These are phyloP conservation scores for Dasyornis broadbenti DNA, from an alignment of 2,113 vertebrate genomes.

Conservation along the genomic window DNA sequence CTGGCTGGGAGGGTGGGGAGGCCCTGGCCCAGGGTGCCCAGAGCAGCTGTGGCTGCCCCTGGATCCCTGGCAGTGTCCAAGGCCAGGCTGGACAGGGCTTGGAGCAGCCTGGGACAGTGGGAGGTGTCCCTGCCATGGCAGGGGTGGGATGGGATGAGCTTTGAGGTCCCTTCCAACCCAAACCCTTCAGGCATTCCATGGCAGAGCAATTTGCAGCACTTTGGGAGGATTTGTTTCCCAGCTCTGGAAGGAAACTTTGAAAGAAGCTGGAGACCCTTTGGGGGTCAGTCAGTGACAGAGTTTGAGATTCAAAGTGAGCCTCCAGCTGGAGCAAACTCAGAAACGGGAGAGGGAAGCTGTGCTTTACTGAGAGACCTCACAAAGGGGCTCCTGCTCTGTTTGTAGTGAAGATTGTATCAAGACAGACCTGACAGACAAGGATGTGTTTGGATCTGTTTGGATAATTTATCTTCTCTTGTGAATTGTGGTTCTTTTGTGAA, in stretches of 20 bases:
- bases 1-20: accelerated
- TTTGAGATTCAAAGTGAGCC: neutral
- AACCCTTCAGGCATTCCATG: neutral
- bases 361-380: neutral
- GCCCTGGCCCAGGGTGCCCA: neutral
- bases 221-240: neutral
- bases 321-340: neutral
- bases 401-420: neutral
- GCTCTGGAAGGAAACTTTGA: neutral
- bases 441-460: neutral
- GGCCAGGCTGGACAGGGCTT: accelerated
- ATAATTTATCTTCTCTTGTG: neutral
- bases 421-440: neutral
- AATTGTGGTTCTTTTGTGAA: neutral
- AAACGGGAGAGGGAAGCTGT: neutral
- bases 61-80: neutral
- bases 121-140: neutral
- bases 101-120: neutral
- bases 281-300: neutral
- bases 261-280: neutral
- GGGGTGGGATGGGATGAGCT: accelerated
- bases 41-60: neutral
- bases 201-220: neutral
- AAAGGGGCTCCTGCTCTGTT: neutral
- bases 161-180: neutral